Conservation (phyloP, 2,113 vertebrate species). For the Lathamus discolor region DNA sequence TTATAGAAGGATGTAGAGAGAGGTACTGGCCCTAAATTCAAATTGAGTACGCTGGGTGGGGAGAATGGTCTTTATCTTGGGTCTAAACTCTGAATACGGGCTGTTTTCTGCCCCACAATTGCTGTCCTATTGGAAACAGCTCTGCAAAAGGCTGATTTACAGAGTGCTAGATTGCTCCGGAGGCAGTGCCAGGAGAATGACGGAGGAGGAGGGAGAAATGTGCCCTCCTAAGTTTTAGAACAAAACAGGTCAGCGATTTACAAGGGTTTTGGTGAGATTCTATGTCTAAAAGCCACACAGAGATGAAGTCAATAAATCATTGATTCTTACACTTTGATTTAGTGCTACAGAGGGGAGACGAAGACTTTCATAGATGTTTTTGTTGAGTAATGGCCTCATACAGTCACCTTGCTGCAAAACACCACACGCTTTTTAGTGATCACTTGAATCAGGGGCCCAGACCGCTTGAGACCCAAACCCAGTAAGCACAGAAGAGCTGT, state of each 20-base stretch:
- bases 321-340: constrained; percentile 39
- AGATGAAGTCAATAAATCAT: constrained; percentile 60
- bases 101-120: background rate
- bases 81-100: background rate
- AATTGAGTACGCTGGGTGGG: background rate
- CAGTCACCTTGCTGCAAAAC: background rate
- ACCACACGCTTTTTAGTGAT: background rate
- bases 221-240: constrained; percentile 10
- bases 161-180: background rate
- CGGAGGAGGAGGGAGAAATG: background rate
- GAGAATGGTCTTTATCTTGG: background rate
- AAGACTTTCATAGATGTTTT: constrained; percentile 55
- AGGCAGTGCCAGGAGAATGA: background rate
- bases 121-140: background rate
- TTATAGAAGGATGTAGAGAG: background rate
- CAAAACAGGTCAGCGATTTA: constrained; percentile 42
- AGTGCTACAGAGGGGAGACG: constrained; percentile 3
- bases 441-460: background rate
- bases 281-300: constrained; percentile 16
- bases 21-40: background rate
- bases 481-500: background rate
- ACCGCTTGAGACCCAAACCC: background rate
- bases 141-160: constrained; percentile 24
- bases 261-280: constrained; percentile 21
- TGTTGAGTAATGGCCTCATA: constrained; percentile 1